Conservation (phyloP, 2,888 invertebrate genomes). For the Invenusta paracnida region DNA sequence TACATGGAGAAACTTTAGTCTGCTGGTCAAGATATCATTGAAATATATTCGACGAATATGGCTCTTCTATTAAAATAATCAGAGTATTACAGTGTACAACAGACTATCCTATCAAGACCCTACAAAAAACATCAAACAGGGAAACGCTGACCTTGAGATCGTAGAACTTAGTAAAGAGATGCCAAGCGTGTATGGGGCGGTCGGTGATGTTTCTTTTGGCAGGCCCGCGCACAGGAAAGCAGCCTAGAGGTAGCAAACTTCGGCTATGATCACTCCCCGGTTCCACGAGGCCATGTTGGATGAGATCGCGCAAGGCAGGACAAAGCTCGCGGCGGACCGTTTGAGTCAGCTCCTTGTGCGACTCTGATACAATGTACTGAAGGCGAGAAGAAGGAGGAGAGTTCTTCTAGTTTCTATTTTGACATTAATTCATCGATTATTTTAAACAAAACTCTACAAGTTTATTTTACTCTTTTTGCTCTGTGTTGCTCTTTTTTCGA, state of each 20-base stretch:
- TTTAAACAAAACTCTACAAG: no score
- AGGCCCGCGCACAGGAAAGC: slow-evolving; percentile 58
- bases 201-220: slow-evolving; percentile 45
- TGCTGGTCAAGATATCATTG: no score
- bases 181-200: slow-evolving; percentile 80
- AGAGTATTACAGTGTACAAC: no score
- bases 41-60: no score
- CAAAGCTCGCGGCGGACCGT: slow-evolving; percentile 86
- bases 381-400: background rate
- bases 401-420: slow-evolving; percentile 4
- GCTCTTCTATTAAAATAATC: no score
- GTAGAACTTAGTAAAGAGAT: slow-evolving; percentile 85
- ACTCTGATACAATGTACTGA: slow-evolving; percentile 51
- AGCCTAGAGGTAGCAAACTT: slow-evolving; percentile 48
- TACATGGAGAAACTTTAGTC: no score
- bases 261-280: background rate
- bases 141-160: slow-evolving; percentile 69
- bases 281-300: slow-evolving; percentile 83
- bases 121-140: no score
- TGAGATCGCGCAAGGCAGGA: slow-evolving; percentile 79
- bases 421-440: no score
- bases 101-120: no score
- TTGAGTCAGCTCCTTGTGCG: slow-evolving; percentile 73
- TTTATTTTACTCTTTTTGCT: no score
- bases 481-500: no score